These are phyloP conservation scores for Harpagoxenus sublaevis DNA, from an alignment of 2,888 invertebrate species.

Conservation along the genomic window DNA sequence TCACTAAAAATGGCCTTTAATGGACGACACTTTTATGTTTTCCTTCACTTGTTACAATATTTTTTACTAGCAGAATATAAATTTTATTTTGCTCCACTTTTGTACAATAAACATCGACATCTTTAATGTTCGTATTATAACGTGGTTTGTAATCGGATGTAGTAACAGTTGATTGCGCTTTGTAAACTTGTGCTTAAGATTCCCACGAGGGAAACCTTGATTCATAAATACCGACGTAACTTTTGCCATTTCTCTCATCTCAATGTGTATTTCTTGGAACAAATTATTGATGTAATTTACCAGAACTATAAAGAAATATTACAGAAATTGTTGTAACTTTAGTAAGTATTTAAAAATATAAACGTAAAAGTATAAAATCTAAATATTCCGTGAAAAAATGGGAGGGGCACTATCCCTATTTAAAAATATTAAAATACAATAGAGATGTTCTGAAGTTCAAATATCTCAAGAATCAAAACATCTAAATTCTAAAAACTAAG, in stretches of 20 bases:
- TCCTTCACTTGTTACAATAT: background rate
- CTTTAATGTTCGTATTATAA: conserved; percentile 17
- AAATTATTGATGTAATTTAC: background rate
- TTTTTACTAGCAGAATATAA: conserved; percentile 6
- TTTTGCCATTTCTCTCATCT: conserved; percentile 13
- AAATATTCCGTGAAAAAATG: background rate
- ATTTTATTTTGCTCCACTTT: conserved; percentile 3
- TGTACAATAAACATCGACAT: background rate
- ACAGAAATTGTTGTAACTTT: background rate
- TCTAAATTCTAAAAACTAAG: background rate
- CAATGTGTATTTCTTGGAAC: background rate
- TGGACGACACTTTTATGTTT: background rate
- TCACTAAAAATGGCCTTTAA: conserved; percentile 28
- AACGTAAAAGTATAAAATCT: background rate
- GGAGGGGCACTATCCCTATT: background rate
- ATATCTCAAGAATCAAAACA: background rate
- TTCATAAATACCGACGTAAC: conserved; percentile 21
- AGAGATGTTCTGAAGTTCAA: background rate
- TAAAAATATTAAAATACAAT: background rate
- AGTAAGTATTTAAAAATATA: background rate
- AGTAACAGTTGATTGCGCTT: conserved; percentile 43
- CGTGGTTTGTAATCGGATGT: background rate
- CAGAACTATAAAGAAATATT: background rate
- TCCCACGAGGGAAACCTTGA: background rate
- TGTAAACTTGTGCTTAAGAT: background rate